Base-by-base conservation (phyloP, 2,888 invertebrate species). In the Balanococcus diminutus region DNA sequence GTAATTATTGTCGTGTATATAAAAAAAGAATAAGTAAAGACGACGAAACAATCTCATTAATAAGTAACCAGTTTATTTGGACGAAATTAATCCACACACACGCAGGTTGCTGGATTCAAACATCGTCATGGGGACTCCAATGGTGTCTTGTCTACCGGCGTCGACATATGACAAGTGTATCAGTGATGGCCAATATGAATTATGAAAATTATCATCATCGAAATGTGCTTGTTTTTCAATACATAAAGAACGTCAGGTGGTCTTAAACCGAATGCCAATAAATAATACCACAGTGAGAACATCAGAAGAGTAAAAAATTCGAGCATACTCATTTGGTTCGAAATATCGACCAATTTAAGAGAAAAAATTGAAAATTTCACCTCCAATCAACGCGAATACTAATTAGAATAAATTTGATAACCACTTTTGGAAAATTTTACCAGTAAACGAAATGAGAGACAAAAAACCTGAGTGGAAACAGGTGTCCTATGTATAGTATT, bases 151-250 rank as follows among this genome's bases (percentile, higher is more conserved):
- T 32, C 16, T 28, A 25, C 28, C 72, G 28, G 25, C 31, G 16
- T 25, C 32, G 32, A 72, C 31, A 72, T 16, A 1, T 72, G 32
- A 72, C 31, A 72, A 31, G n/a, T 72, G 16, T 72, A 72, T 72
- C 72, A 72, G 72, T 72, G 72, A 72, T 72, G 32, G 31, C 72
- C 72, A 72, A 72, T 72, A 32, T 72, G 25, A 61, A 31, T 61
- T 61, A 22, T 22, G 31, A 72, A 31, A 6, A 72, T 16, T 72
- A 61, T 32, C 8, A 31, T 31, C 32, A n/a, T 72, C 31, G 72
- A 28, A 11, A 9, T 14, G 32, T 6, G 46, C n/a, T 46, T 46
- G 3, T 11, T 46, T 22, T 61, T 25, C 61, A 72, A 25, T 72
- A 16, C 31, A 8, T 72, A 72, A 72, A n/a, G n/a, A 32, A n/a